phyloP scores from a whole-genome alignment of 1,140 invertebrate genomes.

The Lerema accius region DNA sequence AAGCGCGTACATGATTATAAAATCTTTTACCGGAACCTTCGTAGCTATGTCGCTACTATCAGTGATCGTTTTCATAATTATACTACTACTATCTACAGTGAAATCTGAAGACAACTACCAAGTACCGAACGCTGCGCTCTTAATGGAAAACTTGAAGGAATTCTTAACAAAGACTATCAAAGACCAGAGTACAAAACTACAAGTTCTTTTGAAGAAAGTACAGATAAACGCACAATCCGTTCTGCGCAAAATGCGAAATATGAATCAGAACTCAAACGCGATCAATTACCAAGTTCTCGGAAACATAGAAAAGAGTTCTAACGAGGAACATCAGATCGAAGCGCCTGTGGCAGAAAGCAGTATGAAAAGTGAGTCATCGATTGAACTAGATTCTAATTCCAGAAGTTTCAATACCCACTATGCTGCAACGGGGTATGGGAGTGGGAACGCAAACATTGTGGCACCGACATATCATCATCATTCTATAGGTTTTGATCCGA shows the following conservation, averaged over 20 bases:
- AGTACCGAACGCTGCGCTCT: slow-evolving; percentile 38
- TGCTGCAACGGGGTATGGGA: slow-evolving; percentile 58
- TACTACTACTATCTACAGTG: slow-evolving; percentile 58
- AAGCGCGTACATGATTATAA: slow-evolving; percentile 60
- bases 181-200: slow-evolving; percentile 67
- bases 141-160: slow-evolving; percentile 65
- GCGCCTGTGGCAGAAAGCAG: slow-evolving; percentile 47
- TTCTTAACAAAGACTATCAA: slow-evolving; percentile 64
- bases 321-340: slow-evolving; percentile 55
- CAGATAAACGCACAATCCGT: slow-evolving; percentile 66
- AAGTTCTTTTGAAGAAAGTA: slow-evolving; percentile 62
- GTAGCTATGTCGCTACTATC: slow-evolving; percentile 71
- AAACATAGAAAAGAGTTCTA: slow-evolving; percentile 36
- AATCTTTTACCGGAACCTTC: slow-evolving; percentile 40
- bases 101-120: slow-evolving; percentile 52
- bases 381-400: slow-evolving; percentile 37
- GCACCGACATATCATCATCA: slow-evolving; percentile 75
- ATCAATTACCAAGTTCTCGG: slow-evolving; percentile 21
- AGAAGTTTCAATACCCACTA: slow-evolving; percentile 66
- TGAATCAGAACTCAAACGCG: slow-evolving; percentile 49
- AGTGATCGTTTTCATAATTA: slow-evolving; percentile 54
- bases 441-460: slow-evolving; percentile 52
- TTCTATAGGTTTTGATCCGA: slow-evolving; percentile 78
- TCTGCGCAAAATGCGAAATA: slow-evolving; percentile 56
- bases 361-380: slow-evolving; percentile 33